Evolutionary conservation across 37 sponge, comb jelly and placozoan species (phyloP).

Genomic region (Theonella swinhoei): DNA sequence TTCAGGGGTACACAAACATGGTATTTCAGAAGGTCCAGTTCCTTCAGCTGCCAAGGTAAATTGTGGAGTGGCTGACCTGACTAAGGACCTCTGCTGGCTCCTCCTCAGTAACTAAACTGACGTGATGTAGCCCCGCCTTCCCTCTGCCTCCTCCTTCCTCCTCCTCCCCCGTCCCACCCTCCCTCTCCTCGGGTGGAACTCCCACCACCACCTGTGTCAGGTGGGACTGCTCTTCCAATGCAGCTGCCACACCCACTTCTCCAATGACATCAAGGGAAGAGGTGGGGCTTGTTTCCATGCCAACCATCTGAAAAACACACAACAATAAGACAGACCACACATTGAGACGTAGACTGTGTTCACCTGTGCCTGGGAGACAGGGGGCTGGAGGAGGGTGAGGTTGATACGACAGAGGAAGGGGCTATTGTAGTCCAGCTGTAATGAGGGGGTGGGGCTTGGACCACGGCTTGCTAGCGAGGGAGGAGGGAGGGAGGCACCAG

Average conservation of each 20-base stretch:
- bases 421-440: slow-evolving; percentile 36
- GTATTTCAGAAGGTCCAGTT: not conserved
- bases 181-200: slow-evolving; percentile 10
- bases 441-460: slow-evolving; percentile 19
- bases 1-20: no score
- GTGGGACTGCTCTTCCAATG: slow-evolving; percentile 35
- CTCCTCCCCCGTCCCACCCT: no score
- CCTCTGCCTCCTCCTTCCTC: no score
- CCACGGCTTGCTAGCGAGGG: not conserved
- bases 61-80: no score
- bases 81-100: slow-evolving; percentile 14
- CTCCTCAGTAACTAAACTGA: not conserved
- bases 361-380: not conserved
- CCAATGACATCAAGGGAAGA: not conserved
- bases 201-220: slow-evolving; percentile 54
- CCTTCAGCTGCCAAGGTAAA: no score
- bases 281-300: not conserved
- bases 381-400: slow-evolving; percentile 15
- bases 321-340: not conserved
- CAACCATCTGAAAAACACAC: no score
- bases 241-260: not conserved
- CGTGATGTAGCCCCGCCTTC: not conserved
- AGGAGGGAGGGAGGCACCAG: slow-evolving; percentile 18
- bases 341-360: not conserved
- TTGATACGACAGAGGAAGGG: slow-evolving; percentile 41